phyloP scores from a whole-genome alignment of 2,113 vertebrate genomes.

The Polypterus senegalus region DNA sequence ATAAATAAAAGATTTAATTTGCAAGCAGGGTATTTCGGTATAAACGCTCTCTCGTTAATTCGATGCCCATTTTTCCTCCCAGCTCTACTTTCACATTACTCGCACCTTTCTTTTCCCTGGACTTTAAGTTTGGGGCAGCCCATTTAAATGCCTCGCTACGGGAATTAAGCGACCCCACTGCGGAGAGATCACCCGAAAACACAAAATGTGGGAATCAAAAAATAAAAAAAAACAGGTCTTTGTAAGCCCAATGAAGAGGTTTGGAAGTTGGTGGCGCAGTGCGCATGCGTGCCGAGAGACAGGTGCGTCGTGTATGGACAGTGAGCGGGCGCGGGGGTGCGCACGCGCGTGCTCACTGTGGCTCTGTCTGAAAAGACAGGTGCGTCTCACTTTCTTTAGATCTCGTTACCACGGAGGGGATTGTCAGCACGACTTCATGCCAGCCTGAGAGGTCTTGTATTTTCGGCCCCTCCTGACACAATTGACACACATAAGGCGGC shows the following conservation, averaged over 20 bases:
- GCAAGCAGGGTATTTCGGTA: neutral
- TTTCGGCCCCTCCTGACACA: slow-evolving; percentile 1
- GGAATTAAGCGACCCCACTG: neutral
- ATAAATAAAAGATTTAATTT: neutral
- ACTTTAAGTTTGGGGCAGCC: neutral
- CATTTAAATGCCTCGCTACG: neutral
- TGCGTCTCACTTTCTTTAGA: slow-evolving; percentile 53
- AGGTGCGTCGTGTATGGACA: slow-evolving; percentile 59
- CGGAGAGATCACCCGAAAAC: neutral
- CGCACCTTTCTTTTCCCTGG: neutral
- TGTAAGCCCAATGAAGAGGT: slow-evolving; percentile 15
- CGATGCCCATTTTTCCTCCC: no score
- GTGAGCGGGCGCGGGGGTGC: slow-evolving; percentile 39
- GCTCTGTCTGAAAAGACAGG: slow-evolving; percentile 62
- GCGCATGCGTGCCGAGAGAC: slow-evolving; percentile 50
- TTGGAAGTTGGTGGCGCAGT: slow-evolving; percentile 15
- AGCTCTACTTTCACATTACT: neutral
- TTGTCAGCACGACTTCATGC: slow-evolving; percentile 37
- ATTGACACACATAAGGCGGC: slow-evolving; percentile 3
- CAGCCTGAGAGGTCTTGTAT: slow-evolving; percentile 19
- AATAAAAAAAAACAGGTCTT: neutral
- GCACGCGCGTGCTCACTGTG: slow-evolving; percentile 23
- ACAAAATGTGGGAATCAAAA: neutral
- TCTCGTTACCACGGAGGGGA: slow-evolving; percentile 33
- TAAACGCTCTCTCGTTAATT: no score